These are phyloP conservation scores for Anseranas semipalmata DNA, from an alignment of 2,113 vertebrate species.

Conservation along the genomic window DNA sequence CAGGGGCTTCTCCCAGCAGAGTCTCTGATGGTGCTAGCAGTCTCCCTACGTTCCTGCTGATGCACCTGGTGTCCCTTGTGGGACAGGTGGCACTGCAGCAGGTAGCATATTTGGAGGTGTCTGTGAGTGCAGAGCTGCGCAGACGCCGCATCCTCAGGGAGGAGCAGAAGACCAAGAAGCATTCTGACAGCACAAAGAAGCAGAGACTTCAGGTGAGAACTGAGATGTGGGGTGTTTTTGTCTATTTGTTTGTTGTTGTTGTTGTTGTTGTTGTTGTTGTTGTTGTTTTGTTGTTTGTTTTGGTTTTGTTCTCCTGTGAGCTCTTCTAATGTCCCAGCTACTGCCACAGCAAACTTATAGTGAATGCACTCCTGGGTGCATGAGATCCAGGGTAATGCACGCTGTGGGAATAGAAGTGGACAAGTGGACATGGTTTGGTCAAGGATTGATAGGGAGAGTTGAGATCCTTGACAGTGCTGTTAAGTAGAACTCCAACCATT, in stretches of 20 bases:
- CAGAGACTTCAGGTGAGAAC: slow-evolving; percentile 66
- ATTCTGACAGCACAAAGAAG: neutral
- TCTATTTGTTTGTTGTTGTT: no score
- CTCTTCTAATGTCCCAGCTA: neutral
- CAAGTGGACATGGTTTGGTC: neutral
- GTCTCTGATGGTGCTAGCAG: neutral
- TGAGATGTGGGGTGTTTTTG: no score
- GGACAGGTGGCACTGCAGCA: slow-evolving; percentile 93
- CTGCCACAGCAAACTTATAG: neutral
- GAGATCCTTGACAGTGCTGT: neutral
- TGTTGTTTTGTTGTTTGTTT: neutral
- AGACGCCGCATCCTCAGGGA: slow-evolving; percentile 87
- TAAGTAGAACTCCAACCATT: neutral
- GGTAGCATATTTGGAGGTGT: slow-evolving; percentile 89
- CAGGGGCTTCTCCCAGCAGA: neutral
- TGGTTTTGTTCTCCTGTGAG: neutral
- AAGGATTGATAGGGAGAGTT: neutral
- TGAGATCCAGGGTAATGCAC: neutral
- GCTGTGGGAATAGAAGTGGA: neutral
- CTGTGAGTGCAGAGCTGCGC: slow-evolving; percentile 88
- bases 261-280: rapidly evolving
- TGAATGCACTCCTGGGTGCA: neutral
- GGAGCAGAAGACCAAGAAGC: slow-evolving; percentile 63
- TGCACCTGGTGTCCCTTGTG: slow-evolving; percentile 89
- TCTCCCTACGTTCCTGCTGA: slow-evolving; percentile 77